Base-by-base conservation (phyloP, 2,888 invertebrate genomes). In the Eumacrocentrus americanus region DNA sequence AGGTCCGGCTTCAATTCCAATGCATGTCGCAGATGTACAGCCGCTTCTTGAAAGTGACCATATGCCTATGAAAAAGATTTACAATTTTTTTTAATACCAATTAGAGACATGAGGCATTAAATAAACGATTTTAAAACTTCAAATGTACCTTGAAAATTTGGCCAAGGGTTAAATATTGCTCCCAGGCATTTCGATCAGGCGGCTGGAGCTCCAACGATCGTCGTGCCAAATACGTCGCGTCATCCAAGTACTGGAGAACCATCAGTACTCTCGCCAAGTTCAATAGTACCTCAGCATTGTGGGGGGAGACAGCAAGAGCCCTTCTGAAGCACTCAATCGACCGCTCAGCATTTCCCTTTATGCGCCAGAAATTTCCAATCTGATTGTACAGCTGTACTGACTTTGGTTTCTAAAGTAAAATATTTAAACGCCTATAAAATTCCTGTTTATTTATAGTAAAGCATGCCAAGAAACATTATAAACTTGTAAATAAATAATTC, bases 291-390 rank as follows among this genome's bases (percentile, higher is more conserved):
- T 94, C 94, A 40, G 94, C 89, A 83, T 94, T 92, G 74, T 93
- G 91, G 1, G 94, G 94, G 18, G 92, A 90, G 9, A 94, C 89
- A 18, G 91, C 90, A 18, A 94, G 84, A 3, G 93, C 94, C 73
- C 92, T 86, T 63, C 94, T 86, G 81, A 94, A 95, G 79, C 94
- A 95, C 81, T 95, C 94, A 63, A 95, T 94, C 0, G 94, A 91
- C 74, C 89, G 88, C 74, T 91, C 86, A 4, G 94, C 91, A 77
- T 94, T 91, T 3, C 94, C 94, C 80, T 93, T 92, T 68, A 94
- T 91, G 65, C 94, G 86, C 92, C 92, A 94, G 81, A 92, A 94
- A 81, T 95, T 94, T 1, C 94, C 94, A 74, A 95, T 93, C 81
- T 94, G 92, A 79, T 94, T 94, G 79, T 92, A 94, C 51, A 94